These are phyloP conservation scores for Decapterus maruadsi DNA, from an alignment of 2,797 vertebrate genomes.

Conservation along the genomic window DNA sequence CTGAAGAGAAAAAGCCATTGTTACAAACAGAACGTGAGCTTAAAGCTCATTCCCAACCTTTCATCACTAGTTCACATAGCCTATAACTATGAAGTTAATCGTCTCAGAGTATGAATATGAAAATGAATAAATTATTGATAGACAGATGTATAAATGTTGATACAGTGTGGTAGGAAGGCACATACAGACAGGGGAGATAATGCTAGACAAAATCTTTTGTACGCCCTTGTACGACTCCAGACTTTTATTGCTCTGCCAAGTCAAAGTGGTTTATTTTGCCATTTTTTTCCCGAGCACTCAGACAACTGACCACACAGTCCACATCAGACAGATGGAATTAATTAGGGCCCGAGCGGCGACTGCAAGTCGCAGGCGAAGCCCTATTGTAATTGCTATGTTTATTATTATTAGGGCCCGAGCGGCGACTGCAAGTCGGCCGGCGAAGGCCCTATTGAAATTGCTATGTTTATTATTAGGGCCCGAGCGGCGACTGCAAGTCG, in stretches of 20 bases:
- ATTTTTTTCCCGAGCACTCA: neutral
- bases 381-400: too few species aligned
- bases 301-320: neutral
- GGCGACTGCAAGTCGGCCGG: too few species aligned
- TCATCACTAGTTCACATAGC: neutral
- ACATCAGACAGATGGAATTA: neutral
- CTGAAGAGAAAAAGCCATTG: conserved; percentile 56
- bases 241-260: conserved; percentile 18
- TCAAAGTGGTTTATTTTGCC: conserved; percentile 16
- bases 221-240: neutral
- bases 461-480: too few species aligned
- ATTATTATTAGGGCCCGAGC: too few species aligned
- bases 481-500: too few species aligned
- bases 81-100: neutral
- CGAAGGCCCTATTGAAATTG: too few species aligned
- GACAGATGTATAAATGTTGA: neutral
- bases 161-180: neutral
- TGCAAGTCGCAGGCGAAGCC: too few species aligned
- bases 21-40: conserved; percentile 50
- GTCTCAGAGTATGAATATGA: neutral
- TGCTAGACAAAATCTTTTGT: conserved; percentile 14
- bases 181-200: neutral
- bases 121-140: neutral
- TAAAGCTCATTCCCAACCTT: conserved; percentile 15
- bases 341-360: too few species aligned